A percentile compares a stretch with the other conserved stretches of the same genome.
These are phyloP conservation scores for Hozukius guyotensis DNA, from an alignment of 2,797 vertebrate species.

Conservation along the genomic window DNA sequence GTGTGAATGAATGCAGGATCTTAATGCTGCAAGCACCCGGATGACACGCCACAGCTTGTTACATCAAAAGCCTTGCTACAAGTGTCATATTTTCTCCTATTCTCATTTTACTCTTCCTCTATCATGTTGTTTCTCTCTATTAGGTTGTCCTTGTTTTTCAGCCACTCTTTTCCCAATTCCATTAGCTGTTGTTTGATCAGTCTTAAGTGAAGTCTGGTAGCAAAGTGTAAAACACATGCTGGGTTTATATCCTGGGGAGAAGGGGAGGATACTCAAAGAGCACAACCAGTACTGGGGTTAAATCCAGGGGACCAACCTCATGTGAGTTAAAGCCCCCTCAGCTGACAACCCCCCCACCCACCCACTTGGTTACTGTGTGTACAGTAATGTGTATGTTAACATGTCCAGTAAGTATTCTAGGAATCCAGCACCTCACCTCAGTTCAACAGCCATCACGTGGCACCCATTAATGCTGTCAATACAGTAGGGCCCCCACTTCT, in stretches of 20 bases:
- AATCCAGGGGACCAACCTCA: conserved; percentile 48
- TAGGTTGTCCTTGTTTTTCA: neutral
- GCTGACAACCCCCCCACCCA: conserved; percentile 29
- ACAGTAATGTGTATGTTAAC: conserved; percentile 26
- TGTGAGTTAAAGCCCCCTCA: conserved; percentile 62
- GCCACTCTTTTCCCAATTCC: neutral
- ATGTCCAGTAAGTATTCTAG: conserved; percentile 4
- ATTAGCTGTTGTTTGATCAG: conserved; percentile 23
- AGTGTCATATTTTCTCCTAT: neutral
- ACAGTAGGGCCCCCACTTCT: neutral
- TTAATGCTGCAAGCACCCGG: neutral
- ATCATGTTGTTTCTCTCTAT: neutral
- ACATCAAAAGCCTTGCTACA: neutral
- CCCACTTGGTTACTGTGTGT: neutral
- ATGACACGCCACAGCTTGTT: neutral
- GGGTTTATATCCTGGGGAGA: neutral
- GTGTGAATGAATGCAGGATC: neutral
- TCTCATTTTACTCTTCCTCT: neutral
- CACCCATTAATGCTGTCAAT: conserved; percentile 20
- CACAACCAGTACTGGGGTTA: conserved; percentile 35
- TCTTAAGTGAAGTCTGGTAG: neutral
- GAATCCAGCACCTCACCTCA: neutral
- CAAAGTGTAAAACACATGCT: conserved; percentile 30
- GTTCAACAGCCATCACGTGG: neutral
- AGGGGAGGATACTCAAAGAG: neutral